These are phyloP conservation scores for Parambassis ranga DNA, from an alignment of 2,797 vertebrate genomes.

Conservation along the genomic window DNA sequence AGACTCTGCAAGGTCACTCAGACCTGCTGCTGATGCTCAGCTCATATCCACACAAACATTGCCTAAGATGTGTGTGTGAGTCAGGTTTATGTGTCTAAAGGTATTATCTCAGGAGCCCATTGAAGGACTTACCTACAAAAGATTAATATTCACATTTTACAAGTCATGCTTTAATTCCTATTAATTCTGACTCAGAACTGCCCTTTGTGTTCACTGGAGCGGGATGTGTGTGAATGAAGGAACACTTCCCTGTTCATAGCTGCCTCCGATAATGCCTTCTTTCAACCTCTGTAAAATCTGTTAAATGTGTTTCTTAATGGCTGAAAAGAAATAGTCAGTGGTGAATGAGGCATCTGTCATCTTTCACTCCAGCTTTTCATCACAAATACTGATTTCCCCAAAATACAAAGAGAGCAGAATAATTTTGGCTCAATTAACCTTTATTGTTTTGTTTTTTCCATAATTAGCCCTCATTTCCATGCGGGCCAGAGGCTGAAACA, in stretches of 20 bases:
- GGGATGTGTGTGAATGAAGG: conserved; percentile 4
- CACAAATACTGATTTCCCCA: neutral
- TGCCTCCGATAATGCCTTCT: conserved; percentile 11
- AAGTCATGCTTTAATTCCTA: conserved; percentile 24
- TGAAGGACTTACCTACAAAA: conserved; percentile 8
- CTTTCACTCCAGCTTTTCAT: neutral
- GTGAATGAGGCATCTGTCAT: neutral
- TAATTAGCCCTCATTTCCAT: conserved; percentile 58
- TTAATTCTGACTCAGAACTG: conserved; percentile 24
- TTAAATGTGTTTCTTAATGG: neutral
- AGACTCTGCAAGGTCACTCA: conserved; percentile 52
- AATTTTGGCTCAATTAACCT: conserved; percentile 53
- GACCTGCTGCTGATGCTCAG: conserved; percentile 48
- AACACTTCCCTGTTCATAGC: neutral
- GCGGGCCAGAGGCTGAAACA: conserved; percentile 23
- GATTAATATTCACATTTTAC: conserved; percentile 34
- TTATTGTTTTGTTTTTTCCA: conserved; percentile 31
- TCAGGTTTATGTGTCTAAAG: conserved; percentile 39
- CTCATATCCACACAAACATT: conserved; percentile 38
- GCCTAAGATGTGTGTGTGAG: conserved; percentile 4
- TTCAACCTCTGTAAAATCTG: neutral
- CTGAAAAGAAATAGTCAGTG: neutral
- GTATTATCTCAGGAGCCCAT: conserved; percentile 25
- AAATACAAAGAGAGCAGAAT: conserved; percentile 12
- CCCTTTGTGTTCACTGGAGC: neutral